Base-by-base conservation (phyloP, 2,888 invertebrate species). In the Junonia oenone region DNA sequence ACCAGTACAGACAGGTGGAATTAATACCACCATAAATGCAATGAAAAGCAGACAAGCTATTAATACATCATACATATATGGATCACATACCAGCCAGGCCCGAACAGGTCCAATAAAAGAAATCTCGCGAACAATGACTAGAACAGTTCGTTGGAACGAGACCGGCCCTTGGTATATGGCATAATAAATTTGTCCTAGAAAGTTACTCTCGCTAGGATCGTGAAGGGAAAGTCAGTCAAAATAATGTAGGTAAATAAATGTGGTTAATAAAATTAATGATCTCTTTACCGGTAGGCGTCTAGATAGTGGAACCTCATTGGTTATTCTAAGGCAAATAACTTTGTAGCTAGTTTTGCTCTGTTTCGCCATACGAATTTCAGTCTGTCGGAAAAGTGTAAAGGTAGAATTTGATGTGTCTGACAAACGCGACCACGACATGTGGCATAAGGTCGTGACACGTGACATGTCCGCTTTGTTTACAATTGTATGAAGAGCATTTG, bases 141-240 rank as follows among this genome's bases (percentile, higher is more conserved):
- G 38, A 17, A 35, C 11, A 37, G 37, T 37, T n/a, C 35, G 33
- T 13, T 38, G 13, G n/a, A 54, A 54, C 53, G 37, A 40, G 53
- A 47, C 49, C 14, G 17, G 55, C 55, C 55, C 55, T 55, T 55
- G 26, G 8, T 45, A 19, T 31, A 46, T 45, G 51, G 29, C 14
- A 33, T 57, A 57, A 49, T 53, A 45, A 53, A 57, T 51, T 51
- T 33, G 45, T 43, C 45, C 53, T 57, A 57, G 56, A 57, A 57
- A 53, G 56, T 37, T 37, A 53, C 53, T 46, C 31, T 48, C 48
- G 22, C 53, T 40, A 47, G 27, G 13, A 26, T 43, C 43, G 43
- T 13, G 26, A 38, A 47, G 46, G 47, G 56, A 51, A 56, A 51
- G 56, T 43, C 13, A 43, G 43, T 43, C 43, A 26, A 33, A 31